Evolutionary conservation across 2,888 invertebrate species (phyloP).

Genomic region (Netelia melanura): DNA sequence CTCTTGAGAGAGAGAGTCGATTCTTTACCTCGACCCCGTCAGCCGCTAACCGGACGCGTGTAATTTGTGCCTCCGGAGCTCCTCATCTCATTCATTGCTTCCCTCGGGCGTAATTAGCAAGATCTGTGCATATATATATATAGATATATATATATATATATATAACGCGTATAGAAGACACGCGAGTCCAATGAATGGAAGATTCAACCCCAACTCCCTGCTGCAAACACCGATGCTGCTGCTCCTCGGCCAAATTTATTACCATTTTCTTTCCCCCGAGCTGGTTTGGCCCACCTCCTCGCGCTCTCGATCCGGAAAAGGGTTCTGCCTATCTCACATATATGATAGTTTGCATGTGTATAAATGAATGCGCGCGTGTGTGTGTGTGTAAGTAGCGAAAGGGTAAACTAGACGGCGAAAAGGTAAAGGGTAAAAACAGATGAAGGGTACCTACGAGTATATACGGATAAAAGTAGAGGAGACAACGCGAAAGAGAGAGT

Average conservation of each 20-base stretch:
- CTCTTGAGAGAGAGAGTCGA: slow-evolving; percentile 12
- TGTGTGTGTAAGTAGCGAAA: background rate
- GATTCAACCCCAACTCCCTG: slow-evolving; percentile 30
- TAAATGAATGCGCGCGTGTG: background rate
- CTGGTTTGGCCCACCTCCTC: slow-evolving; percentile 20
- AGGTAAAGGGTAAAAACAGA: slow-evolving; percentile 19
- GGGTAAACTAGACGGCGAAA: slow-evolving; percentile 32
- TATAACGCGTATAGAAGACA: too few relatives aligned
- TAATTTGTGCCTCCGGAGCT: slow-evolving; percentile 35
- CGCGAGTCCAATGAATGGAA: slow-evolving; percentile 56
- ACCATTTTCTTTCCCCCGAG: slow-evolving; percentile 56
- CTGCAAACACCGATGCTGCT: slow-evolving; percentile 43
- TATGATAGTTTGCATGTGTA: background rate
- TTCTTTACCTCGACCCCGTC: slow-evolving; percentile 13
- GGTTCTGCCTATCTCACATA: slow-evolving; percentile 8
- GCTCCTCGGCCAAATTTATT: slow-evolving; percentile 60
- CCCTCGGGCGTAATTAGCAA: slow-evolving; percentile 61
- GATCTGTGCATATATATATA: slow-evolving; percentile 15
- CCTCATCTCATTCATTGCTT: slow-evolving; percentile 37
- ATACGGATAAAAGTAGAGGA: slow-evolving; percentile 22
- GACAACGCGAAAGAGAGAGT: slow-evolving; percentile 16
- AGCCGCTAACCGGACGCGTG: slow-evolving; percentile 50
- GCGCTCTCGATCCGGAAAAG: slow-evolving; percentile 52
- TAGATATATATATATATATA: slow-evolving; percentile 4
- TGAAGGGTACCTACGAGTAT: slow-evolving; percentile 11